These are phyloP conservation scores for Lasius platythorax DNA, from an alignment of 2,888 invertebrate species.

Conservation along the genomic window DNA sequence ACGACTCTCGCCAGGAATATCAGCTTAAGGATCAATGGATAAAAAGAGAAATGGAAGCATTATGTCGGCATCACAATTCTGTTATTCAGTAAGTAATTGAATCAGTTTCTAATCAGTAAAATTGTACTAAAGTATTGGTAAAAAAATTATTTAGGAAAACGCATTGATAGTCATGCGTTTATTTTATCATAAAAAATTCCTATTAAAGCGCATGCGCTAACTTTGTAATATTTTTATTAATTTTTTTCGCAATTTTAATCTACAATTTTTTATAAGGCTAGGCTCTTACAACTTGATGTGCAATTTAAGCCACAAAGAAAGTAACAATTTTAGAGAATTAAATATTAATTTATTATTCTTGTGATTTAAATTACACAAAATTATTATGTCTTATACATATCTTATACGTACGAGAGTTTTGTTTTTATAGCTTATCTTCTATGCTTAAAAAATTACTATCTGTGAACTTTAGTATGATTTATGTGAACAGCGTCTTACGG, in stretches of 20 bases:
- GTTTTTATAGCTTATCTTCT: slow-evolving; percentile 46
- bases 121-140: not conserved
- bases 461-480: slow-evolving; percentile 69
- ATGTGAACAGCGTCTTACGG: slow-evolving; percentile 70
- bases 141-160: not conserved
- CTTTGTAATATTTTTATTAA: not conserved
- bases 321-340: not conserved
- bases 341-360: not conserved
- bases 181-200: not conserved
- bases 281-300: not conserved
- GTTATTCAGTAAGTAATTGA: slow-evolving; percentile 65
- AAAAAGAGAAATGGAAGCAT: slow-evolving; percentile 50
- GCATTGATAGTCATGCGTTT: not conserved
- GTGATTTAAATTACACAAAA: not conserved
- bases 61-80: slow-evolving; percentile 62
- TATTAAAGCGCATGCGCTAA: not conserved
- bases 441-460: slow-evolving; percentile 67
- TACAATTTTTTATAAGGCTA: not conserved
- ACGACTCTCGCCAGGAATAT: not conserved
- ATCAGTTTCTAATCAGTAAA: not conserved
- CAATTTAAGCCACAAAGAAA: not conserved
- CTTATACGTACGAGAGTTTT: not conserved
- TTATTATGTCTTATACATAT: not conserved
- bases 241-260: not conserved
- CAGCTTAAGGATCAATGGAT: not conserved